Base-by-base conservation (phyloP, 2,797 vertebrate species). In the Peromyscus melanophrys region DNA sequence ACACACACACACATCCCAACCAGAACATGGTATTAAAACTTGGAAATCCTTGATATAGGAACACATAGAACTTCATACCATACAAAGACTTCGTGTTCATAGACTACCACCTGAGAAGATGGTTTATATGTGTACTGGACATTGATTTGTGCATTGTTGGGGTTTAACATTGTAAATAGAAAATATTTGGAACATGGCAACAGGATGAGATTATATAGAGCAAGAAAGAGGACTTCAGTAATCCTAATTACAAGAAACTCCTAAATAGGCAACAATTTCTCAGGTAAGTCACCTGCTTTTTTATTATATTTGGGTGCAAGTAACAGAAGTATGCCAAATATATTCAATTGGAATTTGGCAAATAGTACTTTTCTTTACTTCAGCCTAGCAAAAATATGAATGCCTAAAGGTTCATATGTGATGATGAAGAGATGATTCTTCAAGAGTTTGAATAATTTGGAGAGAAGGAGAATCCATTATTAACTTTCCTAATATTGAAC, bases 261-360 rank as follows among this genome's bases (percentile, higher is more conserved):
- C 91, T 89, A 65, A 73, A 75, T 90, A 91, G 57, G 63, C 73
- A 10, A 43, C 91, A 95, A n/a, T 97, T 98, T 97, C 97, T 93
- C 93, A 90, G 94, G 96, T 98, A 96, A 96, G 97, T 98, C 8
- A 23, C 5, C 4, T 11, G 37, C 21, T 92, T 88, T 94, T 94
- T 97, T 97, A 92, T 96, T 95, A 93, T 65, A 97, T 97, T 96
- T 97, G 92, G 75, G 93, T 95, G 71, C 94, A 97, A 97, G 82
- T 43, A 92, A 87, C 67, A 90, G 86, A 92, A 96, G 82, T 93
- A 67, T 94, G 92, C 85, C 71, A 91, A 94, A 80, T 55, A 75
- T 49, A 95, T 87, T 92, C 81, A 96, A 95, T 92, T 92, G 87
- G 61, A 65, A 98, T 98, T 98, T 97, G 88, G 65, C 85, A 97